Evolutionary conservation across 2,797 vertebrate genomes (phyloP), one percentile per base, ranked within the genome.

Genomic region (Okamejei kenojei): DNA sequence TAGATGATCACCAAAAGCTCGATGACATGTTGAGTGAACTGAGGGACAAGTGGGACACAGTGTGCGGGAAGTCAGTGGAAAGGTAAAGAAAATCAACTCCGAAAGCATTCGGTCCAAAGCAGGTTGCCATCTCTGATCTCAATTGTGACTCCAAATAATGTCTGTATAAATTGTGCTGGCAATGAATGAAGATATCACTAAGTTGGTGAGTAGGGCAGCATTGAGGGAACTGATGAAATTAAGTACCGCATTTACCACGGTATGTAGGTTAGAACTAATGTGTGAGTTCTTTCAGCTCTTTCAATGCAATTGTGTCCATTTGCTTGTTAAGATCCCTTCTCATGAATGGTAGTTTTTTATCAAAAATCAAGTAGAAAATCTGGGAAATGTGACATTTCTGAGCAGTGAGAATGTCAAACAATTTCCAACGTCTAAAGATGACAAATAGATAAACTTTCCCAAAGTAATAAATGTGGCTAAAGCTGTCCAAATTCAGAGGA

Each of bases 61-160:
- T 99, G 93, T 99, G 99, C 94, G 99, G 99, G 84, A 99, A 99
- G 94, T 99, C 99, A 32, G 97, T 99, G 76, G 99, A 99, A 96
- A 98, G 98, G 99, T 99, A 96, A 94, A 93, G 38, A 76, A 58
- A 45, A 17, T 35, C 15, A 68, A 23, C n/a, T 3, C 63, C 21
- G 3, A 88, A 35, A 65, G 29, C 29, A 17, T 86, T 63, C 26
- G n/a, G n/a, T 15, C 15, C 58, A 32, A n/a, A 68, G 63, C 15
- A 88, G n/a, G 63, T 68, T 86, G 58, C 11, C 58, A n/a, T 86
- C 63, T 23, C 35, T 6, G 35, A 63, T 88, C 61, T 88, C 61
- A 78, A 78, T 35, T 78, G 32, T 17, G 35, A 35, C n/a, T 13
- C 10, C 13, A n/a, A 15, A 2, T 68, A 32, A 17, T 54, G n/a